Base-by-base conservation (phyloP, 2,797 vertebrate species). In the Enteromius fasciolatus region DNA sequence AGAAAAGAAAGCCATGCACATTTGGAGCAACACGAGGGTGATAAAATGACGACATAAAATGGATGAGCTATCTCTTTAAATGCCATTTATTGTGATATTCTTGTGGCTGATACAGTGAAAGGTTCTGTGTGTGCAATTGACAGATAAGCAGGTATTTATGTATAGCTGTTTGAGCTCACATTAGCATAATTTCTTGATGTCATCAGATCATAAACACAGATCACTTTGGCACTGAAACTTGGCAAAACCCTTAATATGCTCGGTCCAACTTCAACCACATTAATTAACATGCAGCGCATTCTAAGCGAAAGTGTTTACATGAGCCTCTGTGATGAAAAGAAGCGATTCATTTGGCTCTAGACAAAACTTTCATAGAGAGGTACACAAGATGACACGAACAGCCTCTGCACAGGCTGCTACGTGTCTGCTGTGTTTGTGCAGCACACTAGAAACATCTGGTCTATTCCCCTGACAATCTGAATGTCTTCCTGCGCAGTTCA, bases 371-470 rank as follows among this genome's bases (percentile, higher is more conserved):
- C 73, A 41, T 25, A 59, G 14, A 48, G 72, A 46, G 5, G 44
- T 50, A 66, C 6, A 78, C 31, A 67, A 48, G 25, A 48, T 67
- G 70, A 78, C 66, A 81, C 33, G 74, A 78, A 76, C 23, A 57
- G 54, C 41, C 67, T 76, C 41, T 67, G 70, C 63, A 83, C 64
- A 83, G 83, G 80, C 73, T 63, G 74, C 82, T 61, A 33, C 63
- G 28, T 2, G 74, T 83, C 84, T 54, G 41, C 54, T 77, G 78
- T 74, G 39, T 74, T 77, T 52, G 66, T 81, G 54, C 77, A 78
- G 69, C 44, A 18, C 48, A 82, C 84, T 86, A 59, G 66, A 84
- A 89, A 88, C 88, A 90, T 89, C 87, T 90, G 88, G 83, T 81
- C 76, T 70, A 80, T 83, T 86, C 86, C 83, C 85, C 75, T 50